Evolutionary conservation across 2,888 invertebrate genomes (phyloP).

Genomic region (Aromia moschata): DNA sequence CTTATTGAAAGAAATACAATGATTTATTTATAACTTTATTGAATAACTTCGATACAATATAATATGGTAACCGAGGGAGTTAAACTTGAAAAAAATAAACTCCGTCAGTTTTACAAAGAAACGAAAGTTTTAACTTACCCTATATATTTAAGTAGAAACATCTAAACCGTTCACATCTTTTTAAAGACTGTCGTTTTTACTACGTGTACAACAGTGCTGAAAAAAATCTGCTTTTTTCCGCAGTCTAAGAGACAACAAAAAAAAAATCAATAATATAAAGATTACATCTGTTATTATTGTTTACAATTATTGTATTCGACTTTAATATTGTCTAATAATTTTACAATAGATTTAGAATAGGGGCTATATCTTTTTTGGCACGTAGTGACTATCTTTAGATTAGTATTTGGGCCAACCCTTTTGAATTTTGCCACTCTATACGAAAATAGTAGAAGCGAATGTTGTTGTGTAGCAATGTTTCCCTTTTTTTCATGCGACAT

Average conservation of each 20-base stretch:
- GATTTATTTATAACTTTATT: constrained; percentile 34
- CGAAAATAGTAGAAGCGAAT: neutral
- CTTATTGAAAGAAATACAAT: constrained; percentile 18
- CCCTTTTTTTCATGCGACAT: neutral
- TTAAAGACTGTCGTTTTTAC: constrained; percentile 20
- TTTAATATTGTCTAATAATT: constrained; percentile 50
- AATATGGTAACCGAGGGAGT: constrained; percentile 30
- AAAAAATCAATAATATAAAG: constrained; percentile 24
- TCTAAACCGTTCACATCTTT: constrained; percentile 21
- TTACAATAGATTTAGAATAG: constrained; percentile 28
- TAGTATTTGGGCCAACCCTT: neutral
- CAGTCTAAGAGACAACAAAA: constrained; percentile 26
- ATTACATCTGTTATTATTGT: constrained; percentile 43
- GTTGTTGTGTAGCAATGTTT: neutral
- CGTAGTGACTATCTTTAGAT: constrained; percentile 38
- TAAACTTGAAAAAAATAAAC: constrained; percentile 28
- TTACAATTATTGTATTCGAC: constrained; percentile 50
- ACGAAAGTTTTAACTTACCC: constrained; percentile 27
- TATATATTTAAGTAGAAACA: constrained; percentile 26
- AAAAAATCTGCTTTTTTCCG: constrained; percentile 25
- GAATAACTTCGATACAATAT: constrained; percentile 38
- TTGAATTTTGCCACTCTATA: constrained; percentile 12
- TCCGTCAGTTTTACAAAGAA: constrained; percentile 31
- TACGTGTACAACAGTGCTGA: constrained; percentile 24
- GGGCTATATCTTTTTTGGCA: constrained; percentile 36